These are phyloP conservation scores for Istiophorus platypterus DNA, from an alignment of 2,113 vertebrate species.

Conservation along the genomic window DNA sequence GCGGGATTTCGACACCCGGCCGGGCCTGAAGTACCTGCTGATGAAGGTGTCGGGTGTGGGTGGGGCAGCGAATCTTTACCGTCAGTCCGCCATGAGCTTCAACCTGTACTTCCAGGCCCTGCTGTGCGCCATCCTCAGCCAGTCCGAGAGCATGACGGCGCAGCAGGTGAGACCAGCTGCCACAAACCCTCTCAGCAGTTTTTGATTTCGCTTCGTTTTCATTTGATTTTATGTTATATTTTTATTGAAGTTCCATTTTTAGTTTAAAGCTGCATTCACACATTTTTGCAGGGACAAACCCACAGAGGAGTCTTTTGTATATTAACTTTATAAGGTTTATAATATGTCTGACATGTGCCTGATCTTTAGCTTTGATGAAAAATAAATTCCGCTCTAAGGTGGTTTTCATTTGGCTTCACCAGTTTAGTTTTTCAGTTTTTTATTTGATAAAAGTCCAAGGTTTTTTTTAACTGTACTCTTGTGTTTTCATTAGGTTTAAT, in stretches of 20 bases:
- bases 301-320: too few relatives aligned
- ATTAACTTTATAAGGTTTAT: too few relatives aligned
- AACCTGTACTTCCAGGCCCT: constrained; percentile 96
- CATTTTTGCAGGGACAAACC: too few relatives aligned
- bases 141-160: constrained; percentile 90
- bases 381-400: too few relatives aligned
- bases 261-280: neutral
- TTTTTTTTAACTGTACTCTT: neutral
- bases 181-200: neutral
- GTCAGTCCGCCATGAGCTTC: constrained; percentile 97
- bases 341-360: neutral
- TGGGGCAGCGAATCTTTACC: constrained; percentile 95
- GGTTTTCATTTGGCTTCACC: too few relatives aligned
- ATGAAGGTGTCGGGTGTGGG: constrained; percentile 97
- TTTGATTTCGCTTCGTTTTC: neutral
- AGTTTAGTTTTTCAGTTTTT: neutral
- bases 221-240: too few relatives aligned
- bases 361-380: neutral
- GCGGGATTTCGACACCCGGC: constrained; percentile 95
- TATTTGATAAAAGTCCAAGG: too few relatives aligned
- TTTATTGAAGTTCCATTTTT: neutral
- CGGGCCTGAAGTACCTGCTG: constrained; percentile 95
- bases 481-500: neutral
- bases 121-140: constrained; percentile 91
- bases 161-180: constrained; percentile 81